Base-by-base conservation (phyloP, 1,140 invertebrate species). In the Aleiodes sp. region DNA sequence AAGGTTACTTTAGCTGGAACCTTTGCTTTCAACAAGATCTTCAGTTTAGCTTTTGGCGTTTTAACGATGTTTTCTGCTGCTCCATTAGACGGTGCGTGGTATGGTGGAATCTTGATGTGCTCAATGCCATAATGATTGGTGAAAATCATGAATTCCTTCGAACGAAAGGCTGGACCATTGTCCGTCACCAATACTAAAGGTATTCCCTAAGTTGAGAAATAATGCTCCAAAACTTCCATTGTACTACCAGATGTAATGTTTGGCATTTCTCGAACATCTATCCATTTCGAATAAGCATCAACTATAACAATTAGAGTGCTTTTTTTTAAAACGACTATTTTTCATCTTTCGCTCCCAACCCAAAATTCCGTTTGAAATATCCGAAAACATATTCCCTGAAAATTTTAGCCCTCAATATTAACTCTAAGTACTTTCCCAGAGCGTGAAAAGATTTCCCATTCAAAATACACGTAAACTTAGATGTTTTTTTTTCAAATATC, bases 251-350 rank as follows among this genome's bases (percentile, higher is more conserved):
- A 43, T 6, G 73, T 70, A 0, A 75, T 78, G 26, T 65, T 56
- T 4, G 29, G 41, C 46, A 76, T 70, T 35, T 46, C 63, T 26
- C 31, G 68, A 4, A 87, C 75, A 71, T 87, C 82, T n/a, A 81
- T 70, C 81, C 82, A 87, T 68, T 83, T 85, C 0, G 80, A 82
- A 65, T 76, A 82, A 0, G 82, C 68, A 59, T 73, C 70, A 19
- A 57, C 31, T 9, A n/a, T n/a, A n/a, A n/a, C n/a, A n/a, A n/a
- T n/a, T n/a, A n/a, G n/a, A n/a, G n/a, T n/a, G n/a, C n/a, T n/a
- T n/a, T n/a, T n/a, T n/a, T n/a, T n/a, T n/a, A n/a, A n/a, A n/a
- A n/a, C n/a, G n/a, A n/a, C n/a, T n/a, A n/a, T n/a, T n/a, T n/a
- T n/a, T n/a, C n/a, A n/a, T n/a, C n/a, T n/a, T n/a, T n/a, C n/a